Percentiles rank a stretch among this genome's conserved stretches.
Evolutionary conservation across 2,113 vertebrate species (phyloP).

Genomic region (Spea multiplicata): DNA sequence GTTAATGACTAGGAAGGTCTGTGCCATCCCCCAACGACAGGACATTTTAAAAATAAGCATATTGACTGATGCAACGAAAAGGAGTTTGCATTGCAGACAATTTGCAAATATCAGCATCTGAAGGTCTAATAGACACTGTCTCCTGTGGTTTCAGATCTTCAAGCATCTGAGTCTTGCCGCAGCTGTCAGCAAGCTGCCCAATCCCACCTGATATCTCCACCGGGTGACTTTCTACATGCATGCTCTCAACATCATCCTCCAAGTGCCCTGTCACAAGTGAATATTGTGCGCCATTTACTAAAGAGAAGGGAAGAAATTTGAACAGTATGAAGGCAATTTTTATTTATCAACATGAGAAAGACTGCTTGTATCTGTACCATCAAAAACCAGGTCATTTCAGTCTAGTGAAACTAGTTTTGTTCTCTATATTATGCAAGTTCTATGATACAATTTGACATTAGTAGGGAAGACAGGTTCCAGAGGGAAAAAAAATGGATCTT

Average conservation of each 20-base stretch:
- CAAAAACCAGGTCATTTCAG: no score
- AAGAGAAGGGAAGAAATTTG: slow-evolving; percentile 10
- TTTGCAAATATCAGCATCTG: slow-evolving; percentile 92
- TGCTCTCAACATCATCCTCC: slow-evolving; percentile 74
- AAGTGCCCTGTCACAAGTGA: slow-evolving; percentile 58
- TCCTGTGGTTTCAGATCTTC: slow-evolving; percentile 77
- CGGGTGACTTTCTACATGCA: slow-evolving; percentile 76
- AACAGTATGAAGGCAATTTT: background rate
- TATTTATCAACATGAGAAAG: no score
- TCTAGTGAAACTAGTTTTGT: no score
- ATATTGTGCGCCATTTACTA: slow-evolving; percentile 61
- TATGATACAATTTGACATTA: no score
- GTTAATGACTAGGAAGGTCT: background rate
- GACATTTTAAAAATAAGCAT: slow-evolving; percentile 82
- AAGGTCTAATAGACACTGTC: slow-evolving; percentile 73
- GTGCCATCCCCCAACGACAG: background rate
- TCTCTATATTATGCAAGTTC: no score
- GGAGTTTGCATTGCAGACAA: slow-evolving; percentile 95
- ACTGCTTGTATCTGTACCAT: no score
- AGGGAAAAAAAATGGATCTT: no score
- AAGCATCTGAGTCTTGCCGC: slow-evolving; percentile 73
- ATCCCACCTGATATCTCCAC: slow-evolving; percentile 83
- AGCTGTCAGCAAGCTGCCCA: slow-evolving; percentile 84
- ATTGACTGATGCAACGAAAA: slow-evolving; percentile 94
- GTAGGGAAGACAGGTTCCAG: no score